Percentiles rank a stretch among this genome's conserved stretches.
Evolutionary conservation across 1,140 invertebrate genomes (phyloP).

Genomic region (Temnothorax longispinosus): DNA sequence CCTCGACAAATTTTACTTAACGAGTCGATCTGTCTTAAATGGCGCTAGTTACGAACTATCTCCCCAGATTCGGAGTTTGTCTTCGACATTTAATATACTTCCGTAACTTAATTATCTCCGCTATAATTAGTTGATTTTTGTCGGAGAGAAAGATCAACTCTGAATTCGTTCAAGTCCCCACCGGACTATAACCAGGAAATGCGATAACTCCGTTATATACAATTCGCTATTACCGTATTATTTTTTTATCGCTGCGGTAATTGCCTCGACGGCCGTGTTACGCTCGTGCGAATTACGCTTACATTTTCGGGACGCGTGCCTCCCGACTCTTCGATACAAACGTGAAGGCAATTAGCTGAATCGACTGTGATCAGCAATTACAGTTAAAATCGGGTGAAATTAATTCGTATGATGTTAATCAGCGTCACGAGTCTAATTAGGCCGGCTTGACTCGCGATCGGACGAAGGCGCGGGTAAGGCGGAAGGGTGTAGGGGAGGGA

Average conservation of each 20-base stretch:
- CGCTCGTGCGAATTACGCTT: constrained; percentile 28
- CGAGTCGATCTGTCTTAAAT: constrained; percentile 12
- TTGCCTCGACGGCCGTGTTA: neutral
- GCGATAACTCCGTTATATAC: neutral
- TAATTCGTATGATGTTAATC: constrained; percentile 45
- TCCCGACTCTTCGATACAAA: neutral
- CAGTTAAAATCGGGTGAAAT: constrained; percentile 16
- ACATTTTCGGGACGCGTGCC: constrained; percentile 42
- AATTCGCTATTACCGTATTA: neutral
- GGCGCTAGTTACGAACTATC: neutral
- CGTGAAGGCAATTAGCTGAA: constrained; percentile 25
- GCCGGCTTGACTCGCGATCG: neutral
- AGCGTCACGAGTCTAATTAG: constrained; percentile 22
- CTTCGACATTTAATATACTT: neutral
- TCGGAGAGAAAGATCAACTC: neutral
- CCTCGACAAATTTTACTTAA: constrained; percentile 23
- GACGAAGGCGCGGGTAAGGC: too few species aligned
- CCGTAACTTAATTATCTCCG: constrained; percentile 16
- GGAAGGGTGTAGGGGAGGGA: neutral
- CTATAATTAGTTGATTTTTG: constrained; percentile 2
- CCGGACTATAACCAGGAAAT: neutral
- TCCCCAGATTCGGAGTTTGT: neutral
- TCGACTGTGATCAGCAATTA: constrained; percentile 15
- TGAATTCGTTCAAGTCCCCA: neutral
- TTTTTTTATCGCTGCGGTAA: constrained; percentile 8